Evolutionary conservation across 2,113 vertebrate genomes (phyloP).

Genomic region (Xenopus borealis): DNA sequence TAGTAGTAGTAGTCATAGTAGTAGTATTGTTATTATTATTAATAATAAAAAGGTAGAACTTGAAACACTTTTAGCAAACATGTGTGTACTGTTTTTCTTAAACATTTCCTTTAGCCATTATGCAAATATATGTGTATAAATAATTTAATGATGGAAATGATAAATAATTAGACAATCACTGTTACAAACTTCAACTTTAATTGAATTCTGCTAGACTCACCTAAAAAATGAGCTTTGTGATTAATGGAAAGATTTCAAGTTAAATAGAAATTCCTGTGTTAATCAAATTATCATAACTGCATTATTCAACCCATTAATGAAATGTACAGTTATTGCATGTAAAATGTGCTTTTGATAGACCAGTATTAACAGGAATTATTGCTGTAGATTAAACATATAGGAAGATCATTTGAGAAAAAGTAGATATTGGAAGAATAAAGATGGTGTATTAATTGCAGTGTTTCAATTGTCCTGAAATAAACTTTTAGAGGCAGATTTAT

Average conservation of each 20-base stretch:
- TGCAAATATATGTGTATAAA: constrained; percentile 73
- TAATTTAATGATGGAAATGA: constrained; percentile 69
- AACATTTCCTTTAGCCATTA: constrained; percentile 66
- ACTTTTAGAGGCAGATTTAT: too few relatives aligned
- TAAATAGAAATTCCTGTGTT: constrained; percentile 66
- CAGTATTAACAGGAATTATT: too few relatives aligned
- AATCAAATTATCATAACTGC: constrained; percentile 54
- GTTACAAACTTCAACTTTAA: constrained; percentile 80
- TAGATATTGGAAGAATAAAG: too few relatives aligned
- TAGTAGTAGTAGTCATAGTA: too few relatives aligned
- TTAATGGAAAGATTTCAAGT: constrained; percentile 74
- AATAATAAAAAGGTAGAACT: too few relatives aligned
- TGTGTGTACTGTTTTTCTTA: constrained; percentile 58
- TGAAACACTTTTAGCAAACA: too few relatives aligned
- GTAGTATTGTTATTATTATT: too few relatives aligned
- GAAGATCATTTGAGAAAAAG: too few relatives aligned
- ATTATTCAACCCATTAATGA: constrained; percentile 19
- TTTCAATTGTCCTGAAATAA: too few relatives aligned
- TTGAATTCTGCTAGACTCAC: constrained; percentile 73
- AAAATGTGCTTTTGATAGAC: neutral
- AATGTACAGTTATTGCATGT: neutral
- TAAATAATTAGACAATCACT: constrained; percentile 73
- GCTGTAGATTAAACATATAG: too few relatives aligned
- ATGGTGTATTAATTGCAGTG: too few relatives aligned
- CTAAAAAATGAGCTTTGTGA: constrained; percentile 73